Percentiles rank a stretch among this genome's conserved stretches.
Conservation (phyloP, 2,113 vertebrate genomes). For the Onychorhynchus coronatus region DNA sequence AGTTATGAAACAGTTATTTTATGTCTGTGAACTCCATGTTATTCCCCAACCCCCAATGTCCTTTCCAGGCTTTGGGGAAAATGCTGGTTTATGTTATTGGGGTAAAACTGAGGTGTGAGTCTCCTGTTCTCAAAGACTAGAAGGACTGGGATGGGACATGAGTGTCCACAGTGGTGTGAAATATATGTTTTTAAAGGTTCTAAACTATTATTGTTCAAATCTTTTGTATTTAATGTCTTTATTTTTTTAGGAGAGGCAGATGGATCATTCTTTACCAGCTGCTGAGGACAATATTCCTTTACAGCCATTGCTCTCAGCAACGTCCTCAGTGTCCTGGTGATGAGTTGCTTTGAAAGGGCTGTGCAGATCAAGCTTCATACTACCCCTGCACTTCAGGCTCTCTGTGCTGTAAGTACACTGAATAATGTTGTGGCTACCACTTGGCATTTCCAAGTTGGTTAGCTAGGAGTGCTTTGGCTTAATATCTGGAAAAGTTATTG, state of each 20-base stretch:
- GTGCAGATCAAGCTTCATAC: not conserved
- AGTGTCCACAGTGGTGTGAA: not conserved
- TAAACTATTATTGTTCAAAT: not conserved
- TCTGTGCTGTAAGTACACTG: not conserved
- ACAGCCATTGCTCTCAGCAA: not conserved
- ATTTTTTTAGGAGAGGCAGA: not conserved
- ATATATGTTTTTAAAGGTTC: not conserved
- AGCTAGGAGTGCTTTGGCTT: not conserved
- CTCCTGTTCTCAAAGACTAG: not conserved
- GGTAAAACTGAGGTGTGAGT: not conserved
- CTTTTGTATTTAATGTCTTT: not conserved
- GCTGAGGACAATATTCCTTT: not conserved
- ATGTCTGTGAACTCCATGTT: not conserved
- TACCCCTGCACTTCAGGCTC: not conserved
- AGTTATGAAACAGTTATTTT: not conserved
- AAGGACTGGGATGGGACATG: not conserved
- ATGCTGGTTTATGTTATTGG: not conserved
- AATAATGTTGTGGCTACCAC: not conserved
- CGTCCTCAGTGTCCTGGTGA: not conserved
- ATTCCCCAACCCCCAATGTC: not conserved
- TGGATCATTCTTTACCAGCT: not conserved
- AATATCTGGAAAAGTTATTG: not conserved
- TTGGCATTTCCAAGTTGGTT: not conserved
- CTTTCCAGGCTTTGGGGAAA: not conserved
- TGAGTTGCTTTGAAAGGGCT: not conserved